Evolutionary conservation across 2,113 vertebrate genomes (phyloP).

Genomic region (Candoia aspera): DNA sequence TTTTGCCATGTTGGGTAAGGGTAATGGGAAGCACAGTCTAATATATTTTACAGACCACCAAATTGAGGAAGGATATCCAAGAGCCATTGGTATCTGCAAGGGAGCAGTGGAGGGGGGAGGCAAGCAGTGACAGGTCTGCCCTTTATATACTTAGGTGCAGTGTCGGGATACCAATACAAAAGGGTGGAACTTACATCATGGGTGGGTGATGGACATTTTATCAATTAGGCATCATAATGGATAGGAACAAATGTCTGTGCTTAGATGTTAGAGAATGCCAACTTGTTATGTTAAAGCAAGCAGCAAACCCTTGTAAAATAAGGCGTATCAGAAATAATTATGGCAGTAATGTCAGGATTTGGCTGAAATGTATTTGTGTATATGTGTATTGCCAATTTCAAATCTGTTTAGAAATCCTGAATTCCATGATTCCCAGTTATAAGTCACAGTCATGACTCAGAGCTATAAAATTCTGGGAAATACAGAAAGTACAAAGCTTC

Average conservation of each 20-base stretch:
- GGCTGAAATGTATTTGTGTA: neutral
- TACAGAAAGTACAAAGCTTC: neutral
- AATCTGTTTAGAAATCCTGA: neutral
- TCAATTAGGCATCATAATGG: neutral
- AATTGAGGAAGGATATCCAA: neutral
- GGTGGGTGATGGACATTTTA: neutral
- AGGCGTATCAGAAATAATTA: neutral
- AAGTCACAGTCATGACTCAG: neutral
- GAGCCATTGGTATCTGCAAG: neutral
- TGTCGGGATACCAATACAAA: neutral
- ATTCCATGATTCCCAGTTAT: neutral
- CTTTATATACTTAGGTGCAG: neutral
- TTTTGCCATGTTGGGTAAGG: neutral
- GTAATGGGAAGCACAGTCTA: neutral
- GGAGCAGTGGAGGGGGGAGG: no score
- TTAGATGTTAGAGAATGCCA: neutral
- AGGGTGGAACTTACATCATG: neutral
- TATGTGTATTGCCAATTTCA: neutral
- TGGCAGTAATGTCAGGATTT: neutral
- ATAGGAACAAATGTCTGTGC: neutral
- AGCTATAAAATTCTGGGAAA: neutral
- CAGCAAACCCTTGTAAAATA: neutral
- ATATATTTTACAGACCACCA: neutral
- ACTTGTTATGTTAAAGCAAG: neutral
- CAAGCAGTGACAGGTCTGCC: neutral